Evolutionary conservation across 2,113 vertebrate species (phyloP).

Genomic region (Gracilinanus agilis): DNA sequence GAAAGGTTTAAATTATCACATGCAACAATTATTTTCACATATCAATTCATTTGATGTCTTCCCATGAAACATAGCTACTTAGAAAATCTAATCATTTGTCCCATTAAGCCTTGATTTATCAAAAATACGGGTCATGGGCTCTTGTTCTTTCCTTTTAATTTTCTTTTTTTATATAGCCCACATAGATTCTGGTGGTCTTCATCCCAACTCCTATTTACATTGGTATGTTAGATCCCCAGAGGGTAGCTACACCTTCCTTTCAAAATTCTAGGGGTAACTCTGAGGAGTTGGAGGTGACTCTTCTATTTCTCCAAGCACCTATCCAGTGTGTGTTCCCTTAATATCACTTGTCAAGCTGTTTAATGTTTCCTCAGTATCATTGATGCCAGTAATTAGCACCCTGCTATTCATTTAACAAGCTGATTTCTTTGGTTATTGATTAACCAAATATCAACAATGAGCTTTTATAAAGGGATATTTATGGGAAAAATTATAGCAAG

Average conservation of each 20-base stretch:
- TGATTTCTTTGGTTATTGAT: background rate
- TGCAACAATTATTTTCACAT: background rate
- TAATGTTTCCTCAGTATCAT: background rate
- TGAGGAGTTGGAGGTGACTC: background rate
- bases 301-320: background rate
- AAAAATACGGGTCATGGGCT: background rate
- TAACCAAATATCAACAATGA: background rate
- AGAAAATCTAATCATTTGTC: background rate
- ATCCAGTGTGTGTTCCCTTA: background rate
- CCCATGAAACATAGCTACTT: background rate
- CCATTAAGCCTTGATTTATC: background rate
- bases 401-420: background rate
- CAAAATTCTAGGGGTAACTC: too few species aligned
- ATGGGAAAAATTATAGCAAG: background rate
- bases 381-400: background rate
- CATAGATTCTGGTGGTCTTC: background rate
- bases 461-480: background rate
- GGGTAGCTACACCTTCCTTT: too few species aligned
- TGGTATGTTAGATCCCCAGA: background rate
- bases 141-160: background rate
- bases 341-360: background rate
- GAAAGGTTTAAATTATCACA: background rate
- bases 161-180: background rate
- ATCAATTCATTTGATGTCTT: background rate
- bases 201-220: background rate